phyloP scores from a whole-genome alignment of 2,797 vertebrate genomes.

The Masticophis lateralis region DNA sequence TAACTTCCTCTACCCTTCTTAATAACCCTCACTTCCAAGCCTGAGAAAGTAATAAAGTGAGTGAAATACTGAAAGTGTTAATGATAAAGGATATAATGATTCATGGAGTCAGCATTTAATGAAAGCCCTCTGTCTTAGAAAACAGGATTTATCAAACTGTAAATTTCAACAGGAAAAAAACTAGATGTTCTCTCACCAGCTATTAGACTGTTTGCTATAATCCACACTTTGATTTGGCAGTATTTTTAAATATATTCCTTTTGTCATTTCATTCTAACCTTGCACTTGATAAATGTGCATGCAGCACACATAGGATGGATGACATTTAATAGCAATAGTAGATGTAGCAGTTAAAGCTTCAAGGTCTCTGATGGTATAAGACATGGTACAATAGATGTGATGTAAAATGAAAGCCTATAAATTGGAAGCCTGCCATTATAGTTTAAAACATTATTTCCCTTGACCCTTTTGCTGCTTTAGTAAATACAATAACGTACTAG shows the following conservation, averaged over 20 bases:
- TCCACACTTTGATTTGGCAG: slow-evolving; percentile 14
- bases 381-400: slow-evolving; percentile 34
- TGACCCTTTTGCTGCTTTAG: not conserved
- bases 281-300: slow-evolving; percentile 42
- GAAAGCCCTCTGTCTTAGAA: not conserved
- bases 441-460: slow-evolving; percentile 5
- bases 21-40: not conserved
- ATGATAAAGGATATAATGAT: not conserved
- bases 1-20: not conserved
- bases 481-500: not conserved
- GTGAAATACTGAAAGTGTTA: not conserved
- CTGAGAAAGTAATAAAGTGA: not conserved
- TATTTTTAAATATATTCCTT: slow-evolving; percentile 39
- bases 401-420: slow-evolving; percentile 30
- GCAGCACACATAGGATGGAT: slow-evolving; percentile 1
- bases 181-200: slow-evolving; percentile 16
- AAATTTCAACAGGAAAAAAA: not conserved
- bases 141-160: not conserved
- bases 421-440: not conserved
- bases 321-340: slow-evolving; percentile 46
- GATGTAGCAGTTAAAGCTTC: slow-evolving; percentile 27
- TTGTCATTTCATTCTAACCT: slow-evolving; percentile 39
- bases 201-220: not conserved
- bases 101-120: not conserved
- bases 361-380: slow-evolving; percentile 26